These are phyloP conservation scores for Lytechinus pictus DNA, from an alignment of 35 echinoderm and acorn worm genomes.

Conservation along the genomic window DNA sequence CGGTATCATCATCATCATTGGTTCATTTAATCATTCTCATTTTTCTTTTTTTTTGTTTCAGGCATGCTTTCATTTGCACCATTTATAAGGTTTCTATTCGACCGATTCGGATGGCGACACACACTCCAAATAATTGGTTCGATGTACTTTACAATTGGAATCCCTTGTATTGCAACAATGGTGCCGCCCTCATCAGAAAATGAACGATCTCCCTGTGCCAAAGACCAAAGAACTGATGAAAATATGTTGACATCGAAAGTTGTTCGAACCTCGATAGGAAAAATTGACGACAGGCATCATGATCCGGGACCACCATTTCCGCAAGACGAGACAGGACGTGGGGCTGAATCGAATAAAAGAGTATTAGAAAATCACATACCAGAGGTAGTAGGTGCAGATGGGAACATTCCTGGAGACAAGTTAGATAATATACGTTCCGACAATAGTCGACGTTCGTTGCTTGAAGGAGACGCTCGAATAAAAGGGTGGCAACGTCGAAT, in stretches of 20 bases:
- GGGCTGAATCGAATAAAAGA: neutral
- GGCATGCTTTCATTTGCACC: slow-evolving; percentile 17
- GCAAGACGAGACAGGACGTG: neutral
- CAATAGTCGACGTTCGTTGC: neutral
- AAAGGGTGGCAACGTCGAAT: neutral
- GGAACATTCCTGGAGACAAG: neutral
- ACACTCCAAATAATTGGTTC: neutral
- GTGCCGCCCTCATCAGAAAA: neutral
- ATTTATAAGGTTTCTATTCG: neutral
- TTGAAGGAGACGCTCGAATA: neutral
- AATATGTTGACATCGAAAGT: neutral
- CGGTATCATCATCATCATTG: neutral
- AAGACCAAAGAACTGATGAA: neutral
- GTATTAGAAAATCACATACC: neutral
- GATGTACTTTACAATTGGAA: neutral
- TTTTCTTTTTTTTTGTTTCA: neutral
- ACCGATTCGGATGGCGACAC: neutral
- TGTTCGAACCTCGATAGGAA: neutral
- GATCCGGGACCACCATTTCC: neutral
- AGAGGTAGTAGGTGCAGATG: neutral
- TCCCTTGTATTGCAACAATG: neutral
- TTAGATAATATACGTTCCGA: neutral
- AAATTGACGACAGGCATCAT: neutral
- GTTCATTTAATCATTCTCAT: neutral
- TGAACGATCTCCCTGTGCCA: neutral